These are phyloP conservation scores for Ptilorrhoa leucosticta DNA, from an alignment of 2,113 vertebrate genomes.

Conservation along the genomic window DNA sequence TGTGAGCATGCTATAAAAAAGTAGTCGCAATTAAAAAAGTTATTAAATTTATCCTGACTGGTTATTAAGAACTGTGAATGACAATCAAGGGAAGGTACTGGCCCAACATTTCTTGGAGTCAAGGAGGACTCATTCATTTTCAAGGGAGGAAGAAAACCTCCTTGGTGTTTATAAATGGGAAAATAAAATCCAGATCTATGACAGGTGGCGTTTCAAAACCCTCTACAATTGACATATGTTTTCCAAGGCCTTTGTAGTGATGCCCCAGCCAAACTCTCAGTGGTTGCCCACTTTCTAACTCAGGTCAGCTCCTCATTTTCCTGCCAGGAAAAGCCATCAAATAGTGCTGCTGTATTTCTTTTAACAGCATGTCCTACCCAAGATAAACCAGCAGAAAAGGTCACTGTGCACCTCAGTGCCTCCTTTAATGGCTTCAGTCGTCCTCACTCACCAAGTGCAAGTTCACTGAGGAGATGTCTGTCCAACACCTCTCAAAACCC, in stretches of 20 bases:
- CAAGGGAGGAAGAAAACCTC: background rate
- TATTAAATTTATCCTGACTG: background rate
- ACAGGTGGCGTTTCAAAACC: background rate
- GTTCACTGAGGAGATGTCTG: background rate
- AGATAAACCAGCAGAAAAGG: background rate
- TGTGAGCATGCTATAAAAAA: background rate
- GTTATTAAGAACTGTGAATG: background rate
- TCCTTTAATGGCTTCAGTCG: background rate
- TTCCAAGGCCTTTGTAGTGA: background rate
- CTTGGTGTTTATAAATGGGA: background rate
- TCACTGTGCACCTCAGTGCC: accelerated
- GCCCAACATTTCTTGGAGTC: background rate
- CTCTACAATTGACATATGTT: background rate
- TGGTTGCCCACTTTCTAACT: background rate
- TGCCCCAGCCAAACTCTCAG: background rate
- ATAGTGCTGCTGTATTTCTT: background rate
- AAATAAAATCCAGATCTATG: background rate
- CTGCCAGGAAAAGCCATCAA: background rate
- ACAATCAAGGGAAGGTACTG: background rate
- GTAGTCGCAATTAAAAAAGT: background rate
- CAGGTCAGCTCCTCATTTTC: background rate
- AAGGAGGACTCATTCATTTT: background rate
- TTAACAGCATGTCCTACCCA: background rate
- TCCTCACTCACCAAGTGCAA: background rate
- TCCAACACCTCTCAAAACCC: background rate